phyloP scores from a whole-genome alignment of 2,888 invertebrate genomes.

The Chalcis sispes region DNA sequence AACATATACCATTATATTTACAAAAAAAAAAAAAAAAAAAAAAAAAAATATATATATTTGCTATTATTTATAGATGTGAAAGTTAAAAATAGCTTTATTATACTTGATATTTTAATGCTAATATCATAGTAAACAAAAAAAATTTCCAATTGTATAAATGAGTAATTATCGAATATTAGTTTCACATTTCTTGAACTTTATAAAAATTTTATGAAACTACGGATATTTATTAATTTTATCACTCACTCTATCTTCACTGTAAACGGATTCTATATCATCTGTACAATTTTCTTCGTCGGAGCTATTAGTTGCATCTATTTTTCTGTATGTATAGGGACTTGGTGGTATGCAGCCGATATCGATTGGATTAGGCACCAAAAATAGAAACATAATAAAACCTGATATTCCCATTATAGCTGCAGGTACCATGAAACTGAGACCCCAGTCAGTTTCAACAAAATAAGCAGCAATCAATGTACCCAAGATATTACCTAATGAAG shows the following conservation, averaged over 20 bases:
- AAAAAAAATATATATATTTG: too few relatives aligned
- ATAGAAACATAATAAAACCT: constrained; percentile 87
- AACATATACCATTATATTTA: neutral
- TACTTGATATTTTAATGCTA: neutral
- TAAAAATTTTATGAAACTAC: neutral
- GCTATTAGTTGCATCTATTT: constrained; percentile 66
- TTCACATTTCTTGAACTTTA: neutral
- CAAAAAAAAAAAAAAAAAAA: too few relatives aligned
- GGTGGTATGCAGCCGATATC: constrained; percentile 82
- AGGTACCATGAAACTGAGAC: constrained; percentile 93
- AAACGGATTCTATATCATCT: constrained; percentile 62
- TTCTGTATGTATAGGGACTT: constrained; percentile 66
- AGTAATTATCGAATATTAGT: too few relatives aligned
- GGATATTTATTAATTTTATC: constrained; percentile 14
- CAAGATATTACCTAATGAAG: constrained; percentile 95
- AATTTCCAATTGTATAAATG: too few relatives aligned
- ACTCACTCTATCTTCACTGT: constrained; percentile 65
- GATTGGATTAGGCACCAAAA: constrained; percentile 89
- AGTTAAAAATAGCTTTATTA: too few relatives aligned
- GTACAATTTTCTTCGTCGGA: constrained; percentile 68
- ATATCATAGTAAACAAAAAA: too few relatives aligned
- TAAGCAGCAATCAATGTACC: constrained; percentile 92
- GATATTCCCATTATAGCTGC: constrained; percentile 86
- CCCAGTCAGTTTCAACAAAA: constrained; percentile 93
- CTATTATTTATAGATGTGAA: too few relatives aligned